phyloP scores from a whole-genome alignment of 2,888 invertebrate species.

The Galerucella nymphaeae region DNA sequence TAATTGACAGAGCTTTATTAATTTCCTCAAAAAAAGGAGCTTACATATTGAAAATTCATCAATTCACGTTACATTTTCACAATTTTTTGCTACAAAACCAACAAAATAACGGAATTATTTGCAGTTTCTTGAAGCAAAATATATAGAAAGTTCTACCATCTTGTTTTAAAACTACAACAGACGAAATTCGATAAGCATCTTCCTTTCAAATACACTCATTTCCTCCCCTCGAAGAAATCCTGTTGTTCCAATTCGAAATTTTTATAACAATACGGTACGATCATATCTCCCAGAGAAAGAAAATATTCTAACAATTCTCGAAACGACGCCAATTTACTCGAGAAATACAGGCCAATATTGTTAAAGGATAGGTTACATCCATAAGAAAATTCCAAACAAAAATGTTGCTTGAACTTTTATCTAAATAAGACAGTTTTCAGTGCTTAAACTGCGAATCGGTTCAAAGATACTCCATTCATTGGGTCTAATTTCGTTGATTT shows the following conservation, averaged over 20 bases:
- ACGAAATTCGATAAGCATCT: slow-evolving; percentile 5
- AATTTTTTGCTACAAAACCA: neutral
- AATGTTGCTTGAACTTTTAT: too few species aligned
- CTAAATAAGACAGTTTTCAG: too few species aligned
- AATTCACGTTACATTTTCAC: too few species aligned
- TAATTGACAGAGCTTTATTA: too few species aligned
- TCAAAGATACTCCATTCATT: too few species aligned
- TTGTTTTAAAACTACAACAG: slow-evolving; percentile 5
- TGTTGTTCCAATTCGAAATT: neutral
- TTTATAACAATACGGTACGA: slow-evolving; percentile 12
- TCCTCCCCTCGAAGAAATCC: neutral
- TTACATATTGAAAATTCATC: too few species aligned
- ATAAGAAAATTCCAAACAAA: too few species aligned
- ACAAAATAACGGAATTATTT: neutral
- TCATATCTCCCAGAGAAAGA: neutral
- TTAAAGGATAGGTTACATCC: neutral
- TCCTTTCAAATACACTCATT: slow-evolving; percentile 4
- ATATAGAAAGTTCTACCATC: neutral
- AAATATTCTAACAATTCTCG: neutral
- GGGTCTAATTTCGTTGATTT: too few species aligned
- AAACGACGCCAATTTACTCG: neutral
- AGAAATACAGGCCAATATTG: neutral
- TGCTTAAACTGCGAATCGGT: too few species aligned
- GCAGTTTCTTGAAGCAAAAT: neutral
- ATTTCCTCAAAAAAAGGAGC: too few species aligned